Base-by-base conservation (phyloP, 2,797 vertebrate species). In the Bradypodion pumilum region DNA sequence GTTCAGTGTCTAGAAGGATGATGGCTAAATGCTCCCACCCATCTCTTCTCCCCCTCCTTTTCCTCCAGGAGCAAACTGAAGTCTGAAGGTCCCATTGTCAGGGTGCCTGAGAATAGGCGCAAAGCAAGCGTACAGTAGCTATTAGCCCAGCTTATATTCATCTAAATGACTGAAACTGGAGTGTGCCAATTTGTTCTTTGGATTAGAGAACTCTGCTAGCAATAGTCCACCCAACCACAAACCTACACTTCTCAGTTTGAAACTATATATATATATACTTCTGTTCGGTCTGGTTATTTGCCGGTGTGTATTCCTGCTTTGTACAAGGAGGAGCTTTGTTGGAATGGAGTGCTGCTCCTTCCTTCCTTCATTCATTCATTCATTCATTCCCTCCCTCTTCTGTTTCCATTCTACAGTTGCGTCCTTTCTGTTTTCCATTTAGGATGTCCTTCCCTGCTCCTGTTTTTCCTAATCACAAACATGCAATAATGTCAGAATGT, bases 401-500 rank as follows among this genome's bases (percentile, higher is more conserved):
- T 88, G 89, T 46, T n/a, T 73, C 72, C 75, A 37, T 52, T 89
- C 91, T 88, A 83, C 79, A 49, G 83, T n/a, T 52, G 80, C 81
- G 56, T 60, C 87, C 85, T 35, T 13, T n/a, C 35, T 88, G 16
- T 82, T 83, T 89, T 68, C 60, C 32, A 74, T 65, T 46, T 69
- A 74, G 25, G 32, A 74, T 87, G 87, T 89, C 89, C 77, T 60
- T 32, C 21, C 25, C 82, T 74, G 66, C 82, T 82, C 56, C 70
- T 81, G 86, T 85, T 79, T 85, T 76, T 90, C 35, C 84, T 89
- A 89, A 89, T 94, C 89, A 91, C 91, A 87, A 88, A 94, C 92
- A 93, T 95, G 94, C 94, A 94, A 94, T 95, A 94, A 92, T 86
- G 88, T 86, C 89, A 86, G 85, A 90, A 91, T 78, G 70, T 60